Evolutionary conservation across 2,113 vertebrate genomes (phyloP), one percentile per base, ranked within the genome.

Genomic region (Rhegmatorhina hoffmannsi): DNA sequence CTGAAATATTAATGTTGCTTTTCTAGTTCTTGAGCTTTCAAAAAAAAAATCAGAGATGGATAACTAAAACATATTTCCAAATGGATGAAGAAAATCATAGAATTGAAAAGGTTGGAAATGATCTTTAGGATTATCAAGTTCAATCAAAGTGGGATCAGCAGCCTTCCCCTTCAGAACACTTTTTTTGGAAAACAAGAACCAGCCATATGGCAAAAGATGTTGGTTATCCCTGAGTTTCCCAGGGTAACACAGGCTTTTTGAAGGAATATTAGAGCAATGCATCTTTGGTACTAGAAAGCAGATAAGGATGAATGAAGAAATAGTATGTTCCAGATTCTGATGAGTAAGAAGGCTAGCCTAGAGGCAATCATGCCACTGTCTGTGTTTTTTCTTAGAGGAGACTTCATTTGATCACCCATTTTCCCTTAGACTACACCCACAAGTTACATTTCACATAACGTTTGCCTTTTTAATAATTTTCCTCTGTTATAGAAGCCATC

Each of bases 241-340:
- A 56, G 20, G 13, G 13, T 60, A 73, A 52, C 13, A 21, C 9
- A 64, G 31, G 7, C 1, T 52, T 93, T 58, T 69, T 76, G 18
- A 69, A 73, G 17, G 55, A 68, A 56, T 73, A 28, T 47, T 82
- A 52, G 23, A 59, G 5, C 16, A 50, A 31, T 33, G 10, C 1
- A 4, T 23, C 38, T 91, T 83, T 46, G 18, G 34, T 44, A 56
- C 7, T 24, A 83, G 33, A 68, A 13, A 75, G 9, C 44, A 92
- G 49, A 5, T 55, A 76, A 68, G 21, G 12, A 47, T 46, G 19
- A 87, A 63, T 29, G 64, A 78, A 66, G 44, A 82, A 85, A 63
- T 0, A 1, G 24, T 23, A 55, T 0, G 0, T 62, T 85, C 14
- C 33, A 33, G 84, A 62, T 81, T 66, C 55, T 49, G 18, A 33